Base-by-base conservation (phyloP, 2,888 invertebrate genomes). In the Drosophila macrothrix region DNA sequence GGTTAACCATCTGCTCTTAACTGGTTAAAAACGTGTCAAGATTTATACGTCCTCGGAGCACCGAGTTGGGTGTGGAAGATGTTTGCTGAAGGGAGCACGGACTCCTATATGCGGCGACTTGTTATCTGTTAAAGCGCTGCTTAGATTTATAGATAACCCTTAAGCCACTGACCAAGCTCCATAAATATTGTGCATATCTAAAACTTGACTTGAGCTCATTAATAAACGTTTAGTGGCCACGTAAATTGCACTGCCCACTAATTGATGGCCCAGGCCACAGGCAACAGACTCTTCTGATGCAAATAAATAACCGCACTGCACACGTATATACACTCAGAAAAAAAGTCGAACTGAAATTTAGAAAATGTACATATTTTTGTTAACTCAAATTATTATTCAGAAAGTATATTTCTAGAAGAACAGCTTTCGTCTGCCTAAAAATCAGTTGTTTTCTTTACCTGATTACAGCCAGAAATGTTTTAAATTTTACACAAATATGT, bases 171-270 rank as follows among this genome's bases (percentile, higher is more conserved):
- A 19, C 28, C 29, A 56, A 64, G 54, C 62, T 74, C 54, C 69
- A 67, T 80, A 78, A 78, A 74, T 80, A 69, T 61, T 66, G 68
- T 39, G 59, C 67, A n/a, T 74, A 83, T 80, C 83, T 65, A 49
- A 37, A 74, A 77, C 73, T 76, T 73, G 80, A 60, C 73, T 80
- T 9, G 54, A 31, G 33, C 84, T 84, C 84, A 89, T 85, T 85
- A 89, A 87, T 85, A 85, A 84, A 63, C 87, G 84, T 85, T 85
- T 85, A 89, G 77, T 66, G 84, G 63, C 84, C 69, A 63, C 61
- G 73, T 52, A 67, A 70, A 75, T 58, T 64, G 72, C 68, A 10
- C 50, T 39, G 66, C 68, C 67, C 70, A 72, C 82, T 85, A 85
- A 89, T 85, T 85, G 87, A 67, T 25, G 54, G 52, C 25, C 54